These are phyloP conservation scores for Macaca mulatta DNA, from an alignment of 2,113 vertebrate species.

Conservation along the genomic window DNA sequence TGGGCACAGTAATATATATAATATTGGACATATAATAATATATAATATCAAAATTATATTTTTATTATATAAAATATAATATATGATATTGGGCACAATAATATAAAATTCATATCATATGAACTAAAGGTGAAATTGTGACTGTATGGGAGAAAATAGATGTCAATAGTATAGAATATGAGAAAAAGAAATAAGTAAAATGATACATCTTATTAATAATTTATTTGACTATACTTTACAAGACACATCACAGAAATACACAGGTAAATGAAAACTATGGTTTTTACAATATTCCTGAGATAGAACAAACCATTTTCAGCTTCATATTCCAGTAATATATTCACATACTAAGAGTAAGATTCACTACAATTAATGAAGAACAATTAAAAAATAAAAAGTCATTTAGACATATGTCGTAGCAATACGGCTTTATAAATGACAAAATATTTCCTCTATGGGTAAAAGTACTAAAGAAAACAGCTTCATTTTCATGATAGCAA, in stretches of 20 bases:
- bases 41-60: no score
- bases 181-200: conserved; percentile 19
- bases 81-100: no score
- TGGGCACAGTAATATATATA: background rate
- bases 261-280: background rate
- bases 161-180: background rate
- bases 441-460: background rate
- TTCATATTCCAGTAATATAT: background rate
- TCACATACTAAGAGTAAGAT: background rate
- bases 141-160: background rate
- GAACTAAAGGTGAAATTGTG: background rate
- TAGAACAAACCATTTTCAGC: background rate
- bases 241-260: background rate
- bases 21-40: no score
- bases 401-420: background rate
- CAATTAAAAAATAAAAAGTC: background rate
- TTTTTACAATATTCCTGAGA: conserved; percentile 2
- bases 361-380: background rate
- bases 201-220: background rate
- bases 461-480: background rate
- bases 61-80: no score
- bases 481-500: conserved; percentile 29
- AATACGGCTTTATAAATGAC: background rate
- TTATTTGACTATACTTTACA: background rate
- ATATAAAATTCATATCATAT: no score